Percentiles rank a stretch among this genome's conserved stretches.
These are phyloP conservation scores for Callorhinus ursinus DNA, from an alignment of 2,113 vertebrate genomes.

Conservation along the genomic window DNA sequence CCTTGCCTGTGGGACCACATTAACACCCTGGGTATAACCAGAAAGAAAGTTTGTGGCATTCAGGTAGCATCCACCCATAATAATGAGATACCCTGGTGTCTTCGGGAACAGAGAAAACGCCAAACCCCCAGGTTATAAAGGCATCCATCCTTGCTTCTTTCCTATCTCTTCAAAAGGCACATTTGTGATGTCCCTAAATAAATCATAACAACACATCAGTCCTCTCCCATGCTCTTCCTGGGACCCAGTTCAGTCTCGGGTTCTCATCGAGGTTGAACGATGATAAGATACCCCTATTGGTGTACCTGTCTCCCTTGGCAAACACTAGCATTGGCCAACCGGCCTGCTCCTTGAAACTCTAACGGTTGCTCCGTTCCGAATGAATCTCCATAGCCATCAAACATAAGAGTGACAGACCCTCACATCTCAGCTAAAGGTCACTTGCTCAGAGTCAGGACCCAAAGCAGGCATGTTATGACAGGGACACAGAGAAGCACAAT, in stretches of 20 bases:
- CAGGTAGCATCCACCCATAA: neutral
- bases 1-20: neutral
- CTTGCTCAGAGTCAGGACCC: neutral
- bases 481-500: neutral
- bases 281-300: neutral
- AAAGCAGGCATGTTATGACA: neutral
- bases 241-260: neutral
- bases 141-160: neutral
- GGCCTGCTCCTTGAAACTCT: neutral
- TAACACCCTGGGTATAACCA: neutral
- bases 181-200: neutral
- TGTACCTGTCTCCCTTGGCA: neutral
- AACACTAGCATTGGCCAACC: neutral
- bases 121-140: neutral
- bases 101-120: neutral
- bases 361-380: neutral
- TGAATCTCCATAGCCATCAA: neutral
- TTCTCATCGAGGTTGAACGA: neutral
- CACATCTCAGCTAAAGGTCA: neutral
- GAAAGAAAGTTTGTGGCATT: neutral
- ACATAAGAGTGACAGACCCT: neutral
- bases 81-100: neutral
- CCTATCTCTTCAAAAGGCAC: neutral
- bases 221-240: neutral
- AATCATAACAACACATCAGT: neutral